Evolutionary conservation across 2,888 invertebrate species (phyloP).

Genomic region (Disparrhopalites patrizii): DNA sequence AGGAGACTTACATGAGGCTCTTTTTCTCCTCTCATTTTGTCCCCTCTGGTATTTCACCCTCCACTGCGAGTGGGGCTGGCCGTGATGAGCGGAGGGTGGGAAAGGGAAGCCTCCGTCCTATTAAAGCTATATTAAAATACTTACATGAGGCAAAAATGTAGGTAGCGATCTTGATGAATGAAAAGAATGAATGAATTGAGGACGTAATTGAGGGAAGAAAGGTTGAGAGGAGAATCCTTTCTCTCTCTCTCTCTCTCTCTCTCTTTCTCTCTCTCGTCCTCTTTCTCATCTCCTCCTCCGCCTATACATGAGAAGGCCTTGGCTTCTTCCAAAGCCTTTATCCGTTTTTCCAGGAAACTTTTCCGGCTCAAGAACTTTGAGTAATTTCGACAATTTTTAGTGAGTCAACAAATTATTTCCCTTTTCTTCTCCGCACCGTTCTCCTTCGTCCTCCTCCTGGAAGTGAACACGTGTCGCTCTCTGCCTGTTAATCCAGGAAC

Average conservation of each 20-base stretch:
- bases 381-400: conserved; percentile 34
- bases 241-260: background rate
- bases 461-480: background rate
- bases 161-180: conserved; percentile 25
- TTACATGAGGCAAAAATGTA: conserved; percentile 11
- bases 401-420: conserved; percentile 33
- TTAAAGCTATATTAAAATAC: too few species aligned
- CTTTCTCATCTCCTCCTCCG: background rate
- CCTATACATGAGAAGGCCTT: too few species aligned
- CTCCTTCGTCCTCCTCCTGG: background rate
- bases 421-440: background rate
- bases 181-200: conserved; percentile 40
- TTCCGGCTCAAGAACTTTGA: conserved; percentile 25
- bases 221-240: background rate
- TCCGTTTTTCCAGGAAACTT: conserved; percentile 31
- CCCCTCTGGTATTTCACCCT: too few species aligned
- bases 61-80: too few species aligned
- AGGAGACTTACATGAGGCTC: too few species aligned
- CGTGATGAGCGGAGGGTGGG: too few species aligned
- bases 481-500: too few species aligned
- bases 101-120: too few species aligned
- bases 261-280: background rate
- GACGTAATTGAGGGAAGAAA: conserved; percentile 37
- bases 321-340: too few species aligned
- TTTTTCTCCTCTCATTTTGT: too few species aligned